phyloP scores from a whole-genome alignment of 2,113 vertebrate genomes.

The Thalassoma bifasciatum region DNA sequence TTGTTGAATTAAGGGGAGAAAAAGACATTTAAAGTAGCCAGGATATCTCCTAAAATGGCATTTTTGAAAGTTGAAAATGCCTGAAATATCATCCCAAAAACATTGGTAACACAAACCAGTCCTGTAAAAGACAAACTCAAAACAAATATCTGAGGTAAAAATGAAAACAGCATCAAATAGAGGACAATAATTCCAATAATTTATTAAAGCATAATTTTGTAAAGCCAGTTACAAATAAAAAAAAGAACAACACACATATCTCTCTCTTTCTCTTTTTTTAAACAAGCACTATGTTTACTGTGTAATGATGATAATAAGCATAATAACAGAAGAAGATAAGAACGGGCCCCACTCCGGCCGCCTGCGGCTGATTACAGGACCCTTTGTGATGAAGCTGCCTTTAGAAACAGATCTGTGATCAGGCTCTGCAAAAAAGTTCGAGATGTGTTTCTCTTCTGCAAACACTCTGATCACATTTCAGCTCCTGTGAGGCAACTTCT shows the following conservation, averaged over 20 bases:
- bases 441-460: neutral
- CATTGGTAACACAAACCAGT: too few relatives aligned
- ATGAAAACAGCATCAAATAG: slow-evolving; percentile 29
- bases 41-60: too few relatives aligned
- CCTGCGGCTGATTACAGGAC: slow-evolving; percentile 90
- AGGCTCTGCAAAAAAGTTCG: slow-evolving; percentile 10
- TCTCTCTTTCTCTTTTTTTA: slow-evolving; percentile 76
- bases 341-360: slow-evolving; percentile 87
- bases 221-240: slow-evolving; percentile 93
- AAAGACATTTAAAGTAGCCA: too few relatives aligned
- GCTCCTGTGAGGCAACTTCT: slow-evolving; percentile 53
- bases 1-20: too few relatives aligned
- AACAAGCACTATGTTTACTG: slow-evolving; percentile 82
- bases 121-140: too few relatives aligned
- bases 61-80: too few relatives aligned
- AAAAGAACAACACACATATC: slow-evolving; percentile 79
- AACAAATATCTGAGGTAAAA: neutral
- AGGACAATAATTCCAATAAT: slow-evolving; percentile 81
- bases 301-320: slow-evolving; percentile 72
- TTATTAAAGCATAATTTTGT: slow-evolving; percentile 92
- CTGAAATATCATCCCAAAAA: too few relatives aligned
- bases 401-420: slow-evolving; percentile 55
- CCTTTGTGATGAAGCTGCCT: slow-evolving; percentile 67
- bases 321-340: slow-evolving; percentile 75
- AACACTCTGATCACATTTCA: slow-evolving; percentile 41